Conservation (phyloP, 2,113 vertebrate species). For the human (Homo sapiens) region GRCh38 chr1:69873001-69873500, state of each 20-base stretch:
- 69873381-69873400: constrained; percentile 48
- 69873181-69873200: neutral
- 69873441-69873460: constrained; percentile 85
- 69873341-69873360: constrained; percentile 14
- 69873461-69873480: constrained; percentile 82
- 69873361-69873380: constrained; percentile 50
- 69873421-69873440: constrained; percentile 82
- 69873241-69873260: neutral
- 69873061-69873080: neutral
- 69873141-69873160: neutral
- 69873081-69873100: neutral
- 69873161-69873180: neutral
- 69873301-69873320: constrained; percentile 14
- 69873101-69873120: neutral
- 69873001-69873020: neutral
- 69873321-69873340: constrained; percentile 20
- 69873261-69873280: neutral
- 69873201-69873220: neutral
- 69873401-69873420: constrained; percentile 77
- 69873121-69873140: neutral
- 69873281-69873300: constrained; percentile 9
- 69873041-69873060: neutral
- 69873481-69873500: constrained; percentile 81
- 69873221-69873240: neutral
- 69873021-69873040: neutral